These are phyloP conservation scores for Bathybates hornii DNA, from an alignment of 2,113 vertebrate species.

Conservation along the genomic window DNA sequence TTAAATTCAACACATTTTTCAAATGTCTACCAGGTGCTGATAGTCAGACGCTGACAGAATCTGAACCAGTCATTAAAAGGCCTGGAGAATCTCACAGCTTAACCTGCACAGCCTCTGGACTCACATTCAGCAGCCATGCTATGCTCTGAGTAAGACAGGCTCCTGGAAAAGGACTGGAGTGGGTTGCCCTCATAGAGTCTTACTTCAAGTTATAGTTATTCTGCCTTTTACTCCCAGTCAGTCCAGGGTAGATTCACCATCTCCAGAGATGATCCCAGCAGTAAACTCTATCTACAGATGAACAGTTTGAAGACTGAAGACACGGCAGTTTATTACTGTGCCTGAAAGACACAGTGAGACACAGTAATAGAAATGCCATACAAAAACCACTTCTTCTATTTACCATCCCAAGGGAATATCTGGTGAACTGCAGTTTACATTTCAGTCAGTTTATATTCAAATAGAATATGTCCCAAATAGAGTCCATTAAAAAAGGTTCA, in stretches of 20 bases:
- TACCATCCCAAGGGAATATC: neutral
- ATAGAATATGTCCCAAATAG: neutral
- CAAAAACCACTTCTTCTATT: neutral
- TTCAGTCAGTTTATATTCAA: neutral
- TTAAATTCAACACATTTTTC: neutral
- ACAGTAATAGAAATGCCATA: neutral
- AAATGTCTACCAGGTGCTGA: neutral
- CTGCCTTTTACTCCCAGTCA: neutral
- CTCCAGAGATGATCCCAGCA: too few relatives aligned
- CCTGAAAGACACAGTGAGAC: neutral
- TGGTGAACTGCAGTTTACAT: neutral
- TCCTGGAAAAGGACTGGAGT: too few relatives aligned
- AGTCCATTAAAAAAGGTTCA: neutral
- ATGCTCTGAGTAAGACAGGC: neutral
- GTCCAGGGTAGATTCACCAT: too few relatives aligned
- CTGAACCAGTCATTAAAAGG: neutral
- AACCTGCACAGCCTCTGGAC: neutral
- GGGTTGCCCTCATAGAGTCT: neutral
- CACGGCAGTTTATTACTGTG: too few relatives aligned
- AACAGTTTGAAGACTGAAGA: too few relatives aligned
- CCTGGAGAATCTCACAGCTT: neutral
- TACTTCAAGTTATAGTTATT: neutral
- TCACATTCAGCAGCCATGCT: neutral
- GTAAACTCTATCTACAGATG: neutral
- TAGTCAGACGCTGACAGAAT: neutral